These are phyloP conservation scores for Amphimallon solstitiale DNA, from an alignment of 2,888 invertebrate species.

Conservation along the genomic window DNA sequence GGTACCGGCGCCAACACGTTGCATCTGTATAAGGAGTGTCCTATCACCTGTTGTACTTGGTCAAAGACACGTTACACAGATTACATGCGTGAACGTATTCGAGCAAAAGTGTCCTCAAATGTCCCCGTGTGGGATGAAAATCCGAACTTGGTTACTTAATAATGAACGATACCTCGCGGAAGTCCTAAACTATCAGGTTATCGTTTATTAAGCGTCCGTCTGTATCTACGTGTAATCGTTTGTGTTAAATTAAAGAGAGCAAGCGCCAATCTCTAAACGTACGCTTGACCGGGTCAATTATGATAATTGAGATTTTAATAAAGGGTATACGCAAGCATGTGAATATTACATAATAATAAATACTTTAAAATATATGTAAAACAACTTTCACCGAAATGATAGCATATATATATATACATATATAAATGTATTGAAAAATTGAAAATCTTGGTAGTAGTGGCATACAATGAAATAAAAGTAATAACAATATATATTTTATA, in stretches of 20 bases:
- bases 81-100: conserved; percentile 1
- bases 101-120: conserved; percentile 29
- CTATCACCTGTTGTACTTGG: conserved; percentile 51
- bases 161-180: conserved; percentile 26
- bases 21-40: conserved; percentile 55
- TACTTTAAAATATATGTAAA: background rate
- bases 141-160: conserved; percentile 27
- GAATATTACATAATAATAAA: background rate
- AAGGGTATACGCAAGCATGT: background rate
- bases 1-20: conserved; percentile 54
- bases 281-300: background rate
- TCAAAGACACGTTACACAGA: conserved; percentile 36
- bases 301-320: conserved; percentile 1
- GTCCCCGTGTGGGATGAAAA: conserved; percentile 22
- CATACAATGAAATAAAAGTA: too few relatives aligned
- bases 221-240: conserved; percentile 2
- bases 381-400: background rate
- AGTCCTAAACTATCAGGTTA: conserved; percentile 16
- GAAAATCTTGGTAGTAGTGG: too few relatives aligned
- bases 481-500: too few relatives aligned
- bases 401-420: too few relatives aligned
- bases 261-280: background rate
- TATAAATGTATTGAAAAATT: too few relatives aligned
- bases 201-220: conserved; percentile 9
- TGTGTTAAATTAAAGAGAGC: background rate